Evolutionary conservation across 2,797 vertebrate species (phyloP).

Genomic region (Sparus aurata): DNA sequence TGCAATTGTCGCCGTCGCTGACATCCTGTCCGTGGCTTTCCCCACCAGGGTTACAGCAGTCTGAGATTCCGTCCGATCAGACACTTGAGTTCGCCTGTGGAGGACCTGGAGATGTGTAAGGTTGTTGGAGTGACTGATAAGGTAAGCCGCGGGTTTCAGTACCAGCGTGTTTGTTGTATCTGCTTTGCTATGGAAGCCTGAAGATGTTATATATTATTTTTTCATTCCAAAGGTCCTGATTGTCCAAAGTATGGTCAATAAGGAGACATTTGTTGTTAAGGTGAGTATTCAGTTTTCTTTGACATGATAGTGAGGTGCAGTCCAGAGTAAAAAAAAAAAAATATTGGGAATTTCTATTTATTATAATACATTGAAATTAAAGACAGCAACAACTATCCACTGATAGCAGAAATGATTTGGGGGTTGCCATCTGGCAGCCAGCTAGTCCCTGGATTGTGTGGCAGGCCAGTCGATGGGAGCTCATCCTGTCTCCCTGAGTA

Average conservation of each 20-base stretch:
- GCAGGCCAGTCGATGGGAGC: constrained; percentile 57
- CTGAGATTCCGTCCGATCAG: constrained; percentile 96
- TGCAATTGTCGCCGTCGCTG: background rate
- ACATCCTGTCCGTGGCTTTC: constrained; percentile 20
- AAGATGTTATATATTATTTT: constrained; percentile 17
- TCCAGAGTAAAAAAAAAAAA: background rate
- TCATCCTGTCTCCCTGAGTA: constrained; percentile 56
- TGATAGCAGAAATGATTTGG: constrained; percentile 26
- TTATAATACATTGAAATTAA: constrained; percentile 14
- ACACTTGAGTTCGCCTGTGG: constrained; percentile 94
- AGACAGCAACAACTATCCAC: background rate
- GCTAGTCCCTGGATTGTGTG: constrained; percentile 36
- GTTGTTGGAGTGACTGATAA: constrained; percentile 95
- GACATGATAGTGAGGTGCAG: background rate
- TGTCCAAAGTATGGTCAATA: constrained; percentile 91
- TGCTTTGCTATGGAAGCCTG: background rate
- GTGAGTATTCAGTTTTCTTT: constrained; percentile 78
- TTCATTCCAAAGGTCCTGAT: constrained; percentile 90
- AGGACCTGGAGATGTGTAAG: constrained; percentile 93
- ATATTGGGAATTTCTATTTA: background rate
- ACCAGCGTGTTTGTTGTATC: background rate
- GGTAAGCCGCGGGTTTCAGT: constrained; percentile 78
- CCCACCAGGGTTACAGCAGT: constrained; percentile 96
- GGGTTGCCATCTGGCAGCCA: constrained; percentile 38
- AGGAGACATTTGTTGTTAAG: constrained; percentile 95